A percentile compares a stretch with the other conserved stretches of the same genome.
Evolutionary conservation across 1,140 invertebrate species (phyloP).

Genomic region (Pseudomyrmex concolor): DNA sequence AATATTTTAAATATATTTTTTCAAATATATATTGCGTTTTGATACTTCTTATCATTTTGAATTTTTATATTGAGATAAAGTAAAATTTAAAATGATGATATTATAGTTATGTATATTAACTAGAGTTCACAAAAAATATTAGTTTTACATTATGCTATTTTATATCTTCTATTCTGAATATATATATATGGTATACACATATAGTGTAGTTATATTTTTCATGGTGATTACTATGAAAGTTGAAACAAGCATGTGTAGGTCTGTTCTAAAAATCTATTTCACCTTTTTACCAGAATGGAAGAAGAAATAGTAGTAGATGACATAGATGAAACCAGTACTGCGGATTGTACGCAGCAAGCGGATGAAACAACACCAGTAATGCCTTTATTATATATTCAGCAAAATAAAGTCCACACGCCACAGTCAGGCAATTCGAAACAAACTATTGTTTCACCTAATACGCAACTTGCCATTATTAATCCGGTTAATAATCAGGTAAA

Average conservation of each 20-base stretch:
- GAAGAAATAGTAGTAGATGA: constrained; percentile 82
- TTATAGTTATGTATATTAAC: background rate
- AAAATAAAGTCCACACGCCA: constrained; percentile 78
- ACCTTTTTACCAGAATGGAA: constrained; percentile 77
- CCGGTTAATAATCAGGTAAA: constrained; percentile 80
- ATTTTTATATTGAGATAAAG: background rate
- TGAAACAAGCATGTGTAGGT: too few species aligned
- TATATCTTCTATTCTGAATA: background rate
- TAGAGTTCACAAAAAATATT: background rate
- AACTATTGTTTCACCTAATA: constrained; percentile 75
- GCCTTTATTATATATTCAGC: constrained; percentile 82
- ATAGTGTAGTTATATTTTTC: too few species aligned
- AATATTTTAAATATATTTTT: background rate
- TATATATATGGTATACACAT: background rate
- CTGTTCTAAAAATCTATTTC: background rate
- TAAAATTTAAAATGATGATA: too few species aligned
- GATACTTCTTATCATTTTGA: background rate
- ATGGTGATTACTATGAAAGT: too few species aligned
- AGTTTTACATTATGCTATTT: background rate
- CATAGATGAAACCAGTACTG: constrained; percentile 73
- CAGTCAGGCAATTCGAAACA: constrained; percentile 77
- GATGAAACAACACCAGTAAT: constrained; percentile 79
- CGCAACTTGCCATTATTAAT: constrained; percentile 81
- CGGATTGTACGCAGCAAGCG: constrained; percentile 63
- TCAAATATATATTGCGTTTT: background rate